A percentile compares a stretch with the other conserved stretches of the same genome.
phyloP scores from a whole-genome alignment of 2,113 vertebrate genomes.

The Oryzias woworae region DNA sequence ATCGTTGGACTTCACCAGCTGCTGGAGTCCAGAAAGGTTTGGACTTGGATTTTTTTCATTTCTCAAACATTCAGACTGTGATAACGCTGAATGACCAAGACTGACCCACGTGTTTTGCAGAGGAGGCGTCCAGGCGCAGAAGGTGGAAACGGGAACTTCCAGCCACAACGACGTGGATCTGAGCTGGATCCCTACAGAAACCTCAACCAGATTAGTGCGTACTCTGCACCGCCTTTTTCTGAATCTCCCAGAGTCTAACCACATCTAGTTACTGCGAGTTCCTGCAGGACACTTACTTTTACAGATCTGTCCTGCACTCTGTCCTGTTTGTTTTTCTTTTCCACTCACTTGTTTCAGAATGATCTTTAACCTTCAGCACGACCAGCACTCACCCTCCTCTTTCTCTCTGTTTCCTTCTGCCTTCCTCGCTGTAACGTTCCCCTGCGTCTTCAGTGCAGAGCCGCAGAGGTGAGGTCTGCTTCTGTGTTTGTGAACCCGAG shows the following conservation, averaged over 20 bases:
- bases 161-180: constrained; percentile 96
- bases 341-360: constrained; percentile 28
- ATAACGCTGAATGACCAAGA: too few relatives aligned
- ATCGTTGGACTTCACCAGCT: constrained; percentile 94
- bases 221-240: neutral
- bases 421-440: constrained; percentile 73
- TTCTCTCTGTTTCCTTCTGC: constrained; percentile 31
- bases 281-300: too few relatives aligned
- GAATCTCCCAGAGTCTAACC: too few relatives aligned
- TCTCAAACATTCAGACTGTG: neutral
- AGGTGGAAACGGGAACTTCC: constrained; percentile 96
- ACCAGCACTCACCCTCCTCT: constrained; percentile 37
- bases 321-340: neutral
- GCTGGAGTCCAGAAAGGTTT: constrained; percentile 94
- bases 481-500: constrained; percentile 1
- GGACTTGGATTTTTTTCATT: neutral
- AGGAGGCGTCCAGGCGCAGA: constrained; percentile 89
- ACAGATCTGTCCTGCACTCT: neutral
- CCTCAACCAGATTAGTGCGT: constrained; percentile 99
- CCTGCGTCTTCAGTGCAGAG: constrained; percentile 93
- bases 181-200: constrained; percentile 99
- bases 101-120: constrained; percentile 64
- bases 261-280: too few relatives aligned
- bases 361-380: constrained; percentile 44
- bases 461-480: constrained; percentile 93